phyloP scores from a whole-genome alignment of 2,797 vertebrate species.

The Sylvia borin region DNA sequence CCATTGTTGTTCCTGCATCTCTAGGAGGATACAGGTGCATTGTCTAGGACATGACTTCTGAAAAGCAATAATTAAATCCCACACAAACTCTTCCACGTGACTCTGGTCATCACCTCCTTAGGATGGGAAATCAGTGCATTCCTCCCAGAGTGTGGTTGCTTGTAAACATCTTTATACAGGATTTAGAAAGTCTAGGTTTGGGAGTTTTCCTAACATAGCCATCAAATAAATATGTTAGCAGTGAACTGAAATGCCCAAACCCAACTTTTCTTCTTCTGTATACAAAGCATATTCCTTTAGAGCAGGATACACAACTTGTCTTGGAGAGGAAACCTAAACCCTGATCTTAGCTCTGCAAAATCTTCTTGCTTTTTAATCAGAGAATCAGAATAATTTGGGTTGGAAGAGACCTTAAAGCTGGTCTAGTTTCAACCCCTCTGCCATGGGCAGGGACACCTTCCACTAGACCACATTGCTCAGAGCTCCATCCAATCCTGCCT shows the following conservation, averaged over 20 bases:
- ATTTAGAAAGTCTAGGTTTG: background rate
- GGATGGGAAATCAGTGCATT: conserved; percentile 26
- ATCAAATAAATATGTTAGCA: conserved; percentile 40
- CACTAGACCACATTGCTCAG: background rate
- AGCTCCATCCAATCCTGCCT: background rate
- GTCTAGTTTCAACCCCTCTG: background rate
- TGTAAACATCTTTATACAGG: conserved; percentile 10
- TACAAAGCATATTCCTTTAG: background rate
- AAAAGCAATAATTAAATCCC: background rate
- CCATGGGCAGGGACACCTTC: background rate
- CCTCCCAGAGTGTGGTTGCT: background rate
- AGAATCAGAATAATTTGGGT: background rate
- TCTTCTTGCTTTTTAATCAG: background rate
- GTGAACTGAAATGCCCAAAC: background rate
- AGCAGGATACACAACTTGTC: background rate
- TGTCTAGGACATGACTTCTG: background rate
- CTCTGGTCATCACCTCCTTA: background rate
- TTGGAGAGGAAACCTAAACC: background rate
- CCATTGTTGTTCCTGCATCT: background rate
- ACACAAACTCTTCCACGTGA: background rate
- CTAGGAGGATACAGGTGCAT: background rate
- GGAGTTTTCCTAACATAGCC: conserved; percentile 46
- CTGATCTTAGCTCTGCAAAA: background rate
- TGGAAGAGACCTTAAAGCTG: background rate
- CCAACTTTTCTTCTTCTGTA: background rate